phyloP scores from a whole-genome alignment of 2,888 invertebrate species.

The Dione juno region DNA sequence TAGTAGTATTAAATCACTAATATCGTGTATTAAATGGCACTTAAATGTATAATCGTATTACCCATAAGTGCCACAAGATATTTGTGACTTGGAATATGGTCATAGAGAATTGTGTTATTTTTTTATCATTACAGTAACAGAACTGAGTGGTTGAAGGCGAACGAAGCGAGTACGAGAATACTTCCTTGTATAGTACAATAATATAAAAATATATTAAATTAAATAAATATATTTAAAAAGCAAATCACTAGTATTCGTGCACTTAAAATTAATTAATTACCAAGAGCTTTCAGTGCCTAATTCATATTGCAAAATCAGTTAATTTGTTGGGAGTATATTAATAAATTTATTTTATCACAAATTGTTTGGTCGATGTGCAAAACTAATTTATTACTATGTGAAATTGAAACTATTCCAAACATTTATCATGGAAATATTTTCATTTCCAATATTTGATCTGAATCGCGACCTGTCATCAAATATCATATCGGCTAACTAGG shows the following conservation, averaged over 20 bases:
- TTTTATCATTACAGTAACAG: too few species aligned
- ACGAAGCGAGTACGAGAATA: neutral
- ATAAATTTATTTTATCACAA: slow-evolving; percentile 20
- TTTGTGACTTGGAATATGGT: too few species aligned
- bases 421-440: slow-evolving; percentile 32
- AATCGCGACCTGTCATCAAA: slow-evolving; percentile 36
- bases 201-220: neutral
- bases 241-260: neutral
- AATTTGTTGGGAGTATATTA: neutral
- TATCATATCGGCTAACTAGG: slow-evolving; percentile 20
- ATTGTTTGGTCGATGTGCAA: slow-evolving; percentile 26
- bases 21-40: too few species aligned
- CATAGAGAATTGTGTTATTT: too few species aligned
- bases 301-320: neutral
- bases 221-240: neutral
- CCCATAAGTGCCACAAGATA: too few species aligned
- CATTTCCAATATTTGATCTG: slow-evolving; percentile 37
- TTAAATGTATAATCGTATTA: too few species aligned
- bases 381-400: slow-evolving; percentile 31
- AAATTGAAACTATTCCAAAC: slow-evolving; percentile 32
- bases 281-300: slow-evolving; percentile 5
- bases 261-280: slow-evolving; percentile 8
- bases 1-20: too few species aligned
- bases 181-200: neutral
- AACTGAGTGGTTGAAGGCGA: too few species aligned